phyloP scores from a whole-genome alignment of 2,888 invertebrate species.

The Fragum whitleyi region DNA sequence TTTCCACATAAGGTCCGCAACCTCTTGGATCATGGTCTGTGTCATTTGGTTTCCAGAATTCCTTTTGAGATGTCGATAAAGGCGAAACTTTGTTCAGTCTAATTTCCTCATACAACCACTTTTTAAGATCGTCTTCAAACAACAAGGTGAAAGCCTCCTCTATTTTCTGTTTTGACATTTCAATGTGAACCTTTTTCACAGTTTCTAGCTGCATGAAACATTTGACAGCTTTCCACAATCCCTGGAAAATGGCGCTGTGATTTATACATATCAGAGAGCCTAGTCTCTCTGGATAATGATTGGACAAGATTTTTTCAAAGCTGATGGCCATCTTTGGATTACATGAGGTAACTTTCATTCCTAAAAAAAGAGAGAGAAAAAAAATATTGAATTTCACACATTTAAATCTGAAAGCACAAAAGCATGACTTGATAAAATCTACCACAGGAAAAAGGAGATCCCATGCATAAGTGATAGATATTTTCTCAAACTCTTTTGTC shows the following conservation, averaged over 20 bases:
- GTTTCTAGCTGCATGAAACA: slow-evolving; percentile 81
- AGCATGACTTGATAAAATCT: too few relatives aligned
- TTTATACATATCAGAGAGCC: slow-evolving; percentile 82
- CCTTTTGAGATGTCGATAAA: slow-evolving; percentile 71
- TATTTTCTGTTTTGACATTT: slow-evolving; percentile 78
- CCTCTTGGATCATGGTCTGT: slow-evolving; percentile 82
- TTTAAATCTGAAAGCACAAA: too few relatives aligned
- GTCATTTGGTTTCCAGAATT: slow-evolving; percentile 78
- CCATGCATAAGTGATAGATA: too few relatives aligned
- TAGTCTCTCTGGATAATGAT: slow-evolving; percentile 84
- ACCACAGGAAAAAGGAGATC: too few relatives aligned
- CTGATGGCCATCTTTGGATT: slow-evolving; percentile 83
- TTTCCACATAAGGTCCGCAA: slow-evolving; percentile 76
- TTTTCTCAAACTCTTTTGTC: too few relatives aligned
- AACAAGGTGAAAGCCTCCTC: slow-evolving; percentile 73
- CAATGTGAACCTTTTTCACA: slow-evolving; percentile 78
- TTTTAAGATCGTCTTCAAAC: slow-evolving; percentile 79
- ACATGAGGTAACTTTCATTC: slow-evolving; percentile 81
- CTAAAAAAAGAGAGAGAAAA: slow-evolving; percentile 65
- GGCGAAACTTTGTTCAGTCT: slow-evolving; percentile 79
- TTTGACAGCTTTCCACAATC: slow-evolving; percentile 83
- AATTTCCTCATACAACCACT: slow-evolving; percentile 82
- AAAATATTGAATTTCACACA: too few relatives aligned
- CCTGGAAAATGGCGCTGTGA: slow-evolving; percentile 82
- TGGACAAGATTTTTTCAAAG: slow-evolving; percentile 79